These are phyloP conservation scores for Callithrix jacchus DNA, from an alignment of 2,113 vertebrate genomes.

Conservation along the genomic window DNA sequence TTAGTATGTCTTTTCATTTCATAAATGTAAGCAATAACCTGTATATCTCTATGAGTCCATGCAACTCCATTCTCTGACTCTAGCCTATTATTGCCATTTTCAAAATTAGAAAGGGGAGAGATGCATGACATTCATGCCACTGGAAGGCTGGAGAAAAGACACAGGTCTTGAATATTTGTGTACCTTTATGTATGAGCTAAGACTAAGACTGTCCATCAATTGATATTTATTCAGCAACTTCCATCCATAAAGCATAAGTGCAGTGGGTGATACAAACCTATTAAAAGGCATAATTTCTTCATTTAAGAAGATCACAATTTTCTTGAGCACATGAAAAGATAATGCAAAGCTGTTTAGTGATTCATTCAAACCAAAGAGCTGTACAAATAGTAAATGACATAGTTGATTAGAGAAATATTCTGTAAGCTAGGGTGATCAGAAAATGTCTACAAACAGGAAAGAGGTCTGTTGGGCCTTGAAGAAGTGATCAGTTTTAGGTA, in stretches of 20 bases:
- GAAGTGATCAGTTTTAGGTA: background rate
- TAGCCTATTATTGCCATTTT: background rate
- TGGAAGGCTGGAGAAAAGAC: conserved; percentile 10
- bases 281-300: background rate
- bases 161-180: background rate
- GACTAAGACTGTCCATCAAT: background rate
- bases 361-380: background rate
- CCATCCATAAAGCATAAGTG: background rate
- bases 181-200: background rate
- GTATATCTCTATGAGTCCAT: background rate
- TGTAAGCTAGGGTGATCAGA: background rate
- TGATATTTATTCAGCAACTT: background rate
- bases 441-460: background rate
- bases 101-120: background rate
- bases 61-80: background rate
- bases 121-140: background rate
- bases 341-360: background rate
- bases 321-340: background rate
- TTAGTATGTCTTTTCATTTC: conserved; percentile 23
- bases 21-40: background rate
- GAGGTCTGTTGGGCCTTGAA: background rate
- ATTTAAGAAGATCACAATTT: background rate
- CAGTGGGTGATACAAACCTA: background rate
- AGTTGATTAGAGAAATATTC: background rate
- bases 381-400: background rate